Base-by-base conservation (phyloP, 2,888 invertebrate genomes). In the Volucella bombylans region DNA sequence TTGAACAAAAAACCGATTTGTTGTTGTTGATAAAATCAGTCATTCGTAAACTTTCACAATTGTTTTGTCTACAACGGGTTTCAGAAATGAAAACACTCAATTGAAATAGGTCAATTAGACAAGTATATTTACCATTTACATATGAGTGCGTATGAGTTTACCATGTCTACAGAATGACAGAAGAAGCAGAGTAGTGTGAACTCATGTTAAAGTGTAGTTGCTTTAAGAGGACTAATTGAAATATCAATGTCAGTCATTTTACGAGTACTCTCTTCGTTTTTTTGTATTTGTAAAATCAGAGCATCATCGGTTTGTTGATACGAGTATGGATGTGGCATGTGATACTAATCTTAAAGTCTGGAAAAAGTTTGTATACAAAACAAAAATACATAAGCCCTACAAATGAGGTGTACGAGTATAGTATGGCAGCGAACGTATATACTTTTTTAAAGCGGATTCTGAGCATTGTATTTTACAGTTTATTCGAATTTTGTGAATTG, bases 81-180 rank as follows among this genome's bases (percentile, higher is more conserved):
- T 49, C 61, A 45, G 8, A 12, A 57, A 10, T 18, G 39, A 39
- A 18, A 12, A 12, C 8, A 18, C 59, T 67, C 31, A 62, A 49
- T 9, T 54, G 54, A 77, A 62, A 50, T 76, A 52, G 74, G 74
- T 77, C 77, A 77, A 77, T 68, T 47, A 47, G 47, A 54, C 62
- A 31, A 52, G 52, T 45, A 38, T 59, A 14, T 57, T 41, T 39
- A 50, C 61, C 47, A 47, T 39, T 18, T 10, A 31, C 31, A 31
- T 54, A 18, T 54, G 6, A 18, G 8, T 15, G n/a, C 12, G 12
- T 38, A 54, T 52, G 23, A 41, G 15, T 45, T 62, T 23, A 41
- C 50, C 38, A 39, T 55, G 9, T 41, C n/a, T 41, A 55, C 10
- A 12, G 6, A 23, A 6, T 9, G 54, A 38, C 2, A 2, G 54